phyloP scores from a whole-genome alignment of 2,797 vertebrate species.

The Cossypha niveicapilla region DNA sequence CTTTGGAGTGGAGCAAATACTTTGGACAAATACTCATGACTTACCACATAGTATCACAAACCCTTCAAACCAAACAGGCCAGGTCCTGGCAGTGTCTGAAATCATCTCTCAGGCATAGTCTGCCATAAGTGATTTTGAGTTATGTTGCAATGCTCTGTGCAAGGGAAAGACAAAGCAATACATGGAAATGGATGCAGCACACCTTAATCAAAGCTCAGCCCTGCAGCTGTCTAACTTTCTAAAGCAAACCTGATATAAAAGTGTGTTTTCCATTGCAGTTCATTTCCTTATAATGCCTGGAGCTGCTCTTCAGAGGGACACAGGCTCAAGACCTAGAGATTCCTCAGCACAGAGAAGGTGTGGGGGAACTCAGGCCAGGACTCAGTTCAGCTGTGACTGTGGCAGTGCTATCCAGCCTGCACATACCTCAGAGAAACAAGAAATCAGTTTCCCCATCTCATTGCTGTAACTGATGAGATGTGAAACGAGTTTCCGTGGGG shows the following conservation, averaged over 20 bases:
- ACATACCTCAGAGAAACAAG: conserved; percentile 25
- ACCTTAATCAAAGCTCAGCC: background rate
- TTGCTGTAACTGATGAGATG: conserved; percentile 60
- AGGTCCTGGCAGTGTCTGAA: background rate
- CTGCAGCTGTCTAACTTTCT: background rate
- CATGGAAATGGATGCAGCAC: background rate
- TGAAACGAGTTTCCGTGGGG: conserved; percentile 58
- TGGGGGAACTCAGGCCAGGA: background rate
- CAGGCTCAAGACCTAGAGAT: background rate
- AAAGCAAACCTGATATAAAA: background rate
- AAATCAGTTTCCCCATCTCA: background rate
- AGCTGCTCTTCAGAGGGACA: background rate
- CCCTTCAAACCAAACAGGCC: background rate
- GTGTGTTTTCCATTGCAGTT: background rate
- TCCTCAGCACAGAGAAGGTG: background rate
- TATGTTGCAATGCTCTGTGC: background rate
- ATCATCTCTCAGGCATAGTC: background rate
- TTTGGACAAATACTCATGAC: background rate
- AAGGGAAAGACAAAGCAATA: background rate
- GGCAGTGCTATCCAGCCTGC: background rate
- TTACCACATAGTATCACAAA: background rate
- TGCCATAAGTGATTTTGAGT: background rate
- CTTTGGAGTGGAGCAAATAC: background rate
- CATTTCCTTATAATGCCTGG: background rate
- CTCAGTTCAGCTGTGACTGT: background rate